Evolutionary conservation across 2,113 vertebrate species (phyloP), one percentile per base, ranked within the genome.

Genomic region (Miniopterus natalensis): DNA sequence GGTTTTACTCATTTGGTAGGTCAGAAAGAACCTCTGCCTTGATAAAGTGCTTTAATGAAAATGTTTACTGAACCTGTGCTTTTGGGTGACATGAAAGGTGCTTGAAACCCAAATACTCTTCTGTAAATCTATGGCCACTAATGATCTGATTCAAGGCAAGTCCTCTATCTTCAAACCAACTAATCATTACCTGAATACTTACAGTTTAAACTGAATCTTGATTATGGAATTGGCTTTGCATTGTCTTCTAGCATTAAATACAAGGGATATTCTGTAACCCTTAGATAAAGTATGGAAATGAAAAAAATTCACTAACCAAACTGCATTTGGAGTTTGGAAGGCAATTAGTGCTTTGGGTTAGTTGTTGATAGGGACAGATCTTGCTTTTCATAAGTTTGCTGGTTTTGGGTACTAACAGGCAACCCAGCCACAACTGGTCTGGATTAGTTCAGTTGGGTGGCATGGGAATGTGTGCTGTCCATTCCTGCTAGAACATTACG

Each of bases 21-120:
- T 92, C 94, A 68, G 55, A 95, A 94, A 68, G 78, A 70, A 47
- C 25, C 75, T 88, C 55, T 63, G 84, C 47, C 20, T 89, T 94
- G 84, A 85, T 75, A 78, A 95, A 95, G 49, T 47, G 21, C 27
- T 88, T 92, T 74, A 92, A 90, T 79, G 92, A 95, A 95, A 81
- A 53, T 63, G n/a, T 78, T 95, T 85, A 63, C 29, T 27, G 31
- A 94, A 40, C 47, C 49, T 61, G 0, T 23, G 11, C 74, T 81
- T 87, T 87, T 59, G 71, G 73, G 27, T 87, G 47, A 87, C 31
- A 36, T 36, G 31, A 80, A 84, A 83, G 78, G 27, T 15, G 49
- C n/a, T 92, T 27, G 65, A 92, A 95, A 83, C 11, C 40, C 45
- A 68, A 85, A 57, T 47, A 59, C 88, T 85, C n/a, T 79, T 81